These are phyloP conservation scores for Chrysotoxum bicinctum DNA, from an alignment of 2,888 invertebrate species.

Conservation along the genomic window DNA sequence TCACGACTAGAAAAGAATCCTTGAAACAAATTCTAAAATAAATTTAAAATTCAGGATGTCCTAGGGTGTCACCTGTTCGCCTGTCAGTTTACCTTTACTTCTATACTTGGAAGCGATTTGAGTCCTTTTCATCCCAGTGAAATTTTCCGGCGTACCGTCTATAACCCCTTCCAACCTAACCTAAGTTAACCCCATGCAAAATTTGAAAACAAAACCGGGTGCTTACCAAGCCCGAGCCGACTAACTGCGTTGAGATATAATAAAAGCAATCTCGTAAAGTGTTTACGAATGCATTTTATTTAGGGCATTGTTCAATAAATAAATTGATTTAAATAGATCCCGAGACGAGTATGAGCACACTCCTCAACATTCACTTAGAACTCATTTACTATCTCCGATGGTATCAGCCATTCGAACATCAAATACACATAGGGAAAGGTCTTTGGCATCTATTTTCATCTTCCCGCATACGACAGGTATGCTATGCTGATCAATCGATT, in stretches of 20 bases:
- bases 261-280: not conserved
- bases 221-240: not conserved
- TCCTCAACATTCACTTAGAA: not conserved
- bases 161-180: not conserved
- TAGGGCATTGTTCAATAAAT: constrained; percentile 10
- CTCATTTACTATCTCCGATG: not conserved
- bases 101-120: not conserved
- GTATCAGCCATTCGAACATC: not conserved
- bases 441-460: constrained; percentile 9
- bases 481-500: constrained; percentile 51
- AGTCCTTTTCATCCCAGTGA: not conserved
- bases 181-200: not conserved
- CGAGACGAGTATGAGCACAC: not conserved
- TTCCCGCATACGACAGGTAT: not conserved
- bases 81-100: not conserved
- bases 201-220: not conserved
- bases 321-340: constrained; percentile 15
- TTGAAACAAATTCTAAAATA: too few relatives aligned
- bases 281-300: constrained; percentile 3
- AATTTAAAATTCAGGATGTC: too few relatives aligned
- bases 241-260: not conserved
- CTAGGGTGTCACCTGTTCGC: not conserved
- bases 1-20: too few relatives aligned
- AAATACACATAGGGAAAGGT: not conserved
- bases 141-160: not conserved